Percentiles rank a stretch among this genome's conserved stretches.
Evolutionary conservation across 92 coral and sea anemone genomes (phyloP).

Genomic region (Muricea muricata): DNA sequence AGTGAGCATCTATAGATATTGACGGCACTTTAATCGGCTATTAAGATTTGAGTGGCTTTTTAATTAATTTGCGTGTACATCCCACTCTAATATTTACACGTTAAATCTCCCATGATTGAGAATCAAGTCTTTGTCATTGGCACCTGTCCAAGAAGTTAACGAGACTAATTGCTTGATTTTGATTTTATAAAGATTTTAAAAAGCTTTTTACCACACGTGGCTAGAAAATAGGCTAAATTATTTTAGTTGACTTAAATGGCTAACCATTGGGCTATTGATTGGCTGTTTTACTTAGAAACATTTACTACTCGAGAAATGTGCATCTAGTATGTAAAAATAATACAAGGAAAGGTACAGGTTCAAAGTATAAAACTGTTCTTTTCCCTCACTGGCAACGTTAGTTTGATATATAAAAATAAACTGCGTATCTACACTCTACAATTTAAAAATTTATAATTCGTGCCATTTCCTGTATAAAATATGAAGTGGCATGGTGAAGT

Average conservation of each 20-base stretch:
- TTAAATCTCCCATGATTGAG: neutral
- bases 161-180: constrained; percentile 7
- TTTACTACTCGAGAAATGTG: too few species aligned
- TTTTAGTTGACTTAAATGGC: neutral
- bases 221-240: neutral
- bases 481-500: too few species aligned
- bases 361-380: too few species aligned
- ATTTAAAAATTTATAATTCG: too few species aligned
- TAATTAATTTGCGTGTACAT: constrained; percentile 25
- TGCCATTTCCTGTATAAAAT: too few species aligned
- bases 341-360: too few species aligned
- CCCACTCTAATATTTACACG: constrained; percentile 9
- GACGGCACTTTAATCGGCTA: constrained; percentile 21
- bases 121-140: neutral
- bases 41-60: constrained; percentile 13
- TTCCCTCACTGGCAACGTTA: too few species aligned
- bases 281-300: too few species aligned
- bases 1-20: neutral
- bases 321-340: too few species aligned
- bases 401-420: too few species aligned
- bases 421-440: too few species aligned
- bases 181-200: neutral
- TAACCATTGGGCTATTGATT: too few species aligned
- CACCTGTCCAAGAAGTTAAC: constrained; percentile 8
- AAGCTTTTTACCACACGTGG: constrained; percentile 6